Percentiles rank a stretch among this genome's conserved stretches.
These are phyloP conservation scores for Monopis laevigella DNA, from an alignment of 2,888 invertebrate genomes.

Conservation along the genomic window DNA sequence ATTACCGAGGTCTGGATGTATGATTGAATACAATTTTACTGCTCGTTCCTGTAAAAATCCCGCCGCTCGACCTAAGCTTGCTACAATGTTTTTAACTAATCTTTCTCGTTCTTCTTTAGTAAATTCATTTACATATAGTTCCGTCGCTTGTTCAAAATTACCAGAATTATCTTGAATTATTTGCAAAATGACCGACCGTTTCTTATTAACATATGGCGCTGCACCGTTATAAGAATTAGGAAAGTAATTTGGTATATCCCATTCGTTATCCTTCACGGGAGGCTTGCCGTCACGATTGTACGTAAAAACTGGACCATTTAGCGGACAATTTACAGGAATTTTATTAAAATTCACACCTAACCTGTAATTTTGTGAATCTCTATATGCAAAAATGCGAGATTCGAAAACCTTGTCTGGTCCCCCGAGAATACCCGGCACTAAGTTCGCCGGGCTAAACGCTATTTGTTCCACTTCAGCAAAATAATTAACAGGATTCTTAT, in stretches of 20 bases:
- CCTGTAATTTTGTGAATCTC: slow-evolving; percentile 85
- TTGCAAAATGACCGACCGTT: slow-evolving; percentile 58
- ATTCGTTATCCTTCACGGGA: slow-evolving; percentile 80
- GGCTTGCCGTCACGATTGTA: slow-evolving; percentile 89
- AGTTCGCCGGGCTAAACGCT: slow-evolving; percentile 86
- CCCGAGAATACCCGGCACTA: slow-evolving; percentile 90
- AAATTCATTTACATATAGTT: slow-evolving; percentile 82
- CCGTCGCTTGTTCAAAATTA: slow-evolving; percentile 84
- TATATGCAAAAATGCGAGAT: slow-evolving; percentile 84
- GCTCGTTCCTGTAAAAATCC: slow-evolving; percentile 84
- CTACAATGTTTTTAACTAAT: slow-evolving; percentile 82
- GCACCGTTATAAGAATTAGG: slow-evolving; percentile 95
- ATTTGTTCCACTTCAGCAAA: slow-evolving; percentile 92
- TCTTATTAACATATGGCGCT: slow-evolving; percentile 68
- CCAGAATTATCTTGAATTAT: slow-evolving; percentile 79
- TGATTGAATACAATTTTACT: slow-evolving; percentile 81
- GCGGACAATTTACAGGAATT: slow-evolving; percentile 94
- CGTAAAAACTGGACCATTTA: slow-evolving; percentile 68
- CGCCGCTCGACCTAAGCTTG: slow-evolving; percentile 76
- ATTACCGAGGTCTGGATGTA: slow-evolving; percentile 79
- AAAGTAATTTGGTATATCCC: slow-evolving; percentile 90
- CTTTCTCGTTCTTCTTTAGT: slow-evolving; percentile 77
- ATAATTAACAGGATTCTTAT: slow-evolving; percentile 89
- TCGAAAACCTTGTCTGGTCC: slow-evolving; percentile 91
- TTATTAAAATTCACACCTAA: slow-evolving; percentile 90